A percentile compares a stretch with the other conserved stretches of the same genome.
phyloP scores from a whole-genome alignment of 2,888 invertebrate genomes.

The Serrognathus titanus region DNA sequence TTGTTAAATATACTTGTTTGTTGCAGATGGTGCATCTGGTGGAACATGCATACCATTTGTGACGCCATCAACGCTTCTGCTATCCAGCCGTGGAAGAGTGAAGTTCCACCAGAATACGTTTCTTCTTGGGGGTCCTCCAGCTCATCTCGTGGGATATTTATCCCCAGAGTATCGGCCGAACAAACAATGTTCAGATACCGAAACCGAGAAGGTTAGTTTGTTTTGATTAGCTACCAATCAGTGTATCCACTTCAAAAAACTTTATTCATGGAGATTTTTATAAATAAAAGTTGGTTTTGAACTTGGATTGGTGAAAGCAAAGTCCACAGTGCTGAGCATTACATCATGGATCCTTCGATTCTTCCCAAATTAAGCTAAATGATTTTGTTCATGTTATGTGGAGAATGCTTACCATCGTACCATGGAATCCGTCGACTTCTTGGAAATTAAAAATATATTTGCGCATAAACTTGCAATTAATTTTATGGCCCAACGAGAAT shows the following conservation, averaged over 20 bases:
- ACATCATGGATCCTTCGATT: no score
- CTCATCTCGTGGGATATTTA: conserved; percentile 49
- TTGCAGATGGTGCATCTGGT: conserved; percentile 45
- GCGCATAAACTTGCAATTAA: no score
- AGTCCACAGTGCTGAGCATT: no score
- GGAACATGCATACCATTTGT: conserved; percentile 53
- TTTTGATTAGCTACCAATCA: no score
- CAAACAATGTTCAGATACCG: conserved; percentile 53
- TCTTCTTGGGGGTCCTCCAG: conserved; percentile 30
- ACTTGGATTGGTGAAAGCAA: no score
- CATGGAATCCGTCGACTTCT: conserved; percentile 50
- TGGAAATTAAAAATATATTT: no score
- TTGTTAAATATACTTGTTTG: conserved; percentile 15
- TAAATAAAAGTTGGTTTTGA: no score
- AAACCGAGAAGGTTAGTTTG: conserved; percentile 57
- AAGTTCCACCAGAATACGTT: conserved; percentile 39
- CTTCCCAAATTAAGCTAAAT: no score
- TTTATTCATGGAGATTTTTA: no score
- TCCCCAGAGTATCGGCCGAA: conserved; percentile 57
- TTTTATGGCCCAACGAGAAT: no score
- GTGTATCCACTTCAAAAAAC: no score
- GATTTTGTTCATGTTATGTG: no score
- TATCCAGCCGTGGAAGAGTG: conserved; percentile 56
- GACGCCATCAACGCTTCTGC: conserved; percentile 53
- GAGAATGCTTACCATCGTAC: conserved; percentile 53